Evolutionary conservation across 2,797 vertebrate genomes (phyloP).

Genomic region (Cottoperca gobio): DNA sequence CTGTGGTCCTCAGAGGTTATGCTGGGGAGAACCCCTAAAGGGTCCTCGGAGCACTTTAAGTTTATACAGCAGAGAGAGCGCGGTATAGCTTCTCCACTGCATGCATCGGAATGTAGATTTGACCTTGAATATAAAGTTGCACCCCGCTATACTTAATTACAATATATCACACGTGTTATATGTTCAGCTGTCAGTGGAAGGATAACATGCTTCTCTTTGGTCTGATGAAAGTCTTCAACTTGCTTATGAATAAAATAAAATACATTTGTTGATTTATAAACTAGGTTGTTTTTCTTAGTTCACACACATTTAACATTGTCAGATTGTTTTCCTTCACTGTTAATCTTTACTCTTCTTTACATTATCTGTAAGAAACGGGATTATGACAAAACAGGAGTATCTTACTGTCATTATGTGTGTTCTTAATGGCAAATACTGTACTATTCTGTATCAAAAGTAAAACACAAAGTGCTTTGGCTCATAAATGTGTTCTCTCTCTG

Average conservation of each 20-base stretch:
- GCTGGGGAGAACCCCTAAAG: constrained; percentile 53
- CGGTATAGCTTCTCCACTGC: neutral
- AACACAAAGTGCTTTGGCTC: no score
- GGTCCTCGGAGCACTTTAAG: constrained; percentile 43
- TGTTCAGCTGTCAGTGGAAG: neutral
- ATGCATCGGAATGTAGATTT: constrained; percentile 37
- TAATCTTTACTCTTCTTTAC: neutral
- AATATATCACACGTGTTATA: neutral
- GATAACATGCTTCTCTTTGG: neutral
- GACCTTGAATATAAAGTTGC: constrained; percentile 52
- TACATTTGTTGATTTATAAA: neutral
- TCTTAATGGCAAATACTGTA: no score
- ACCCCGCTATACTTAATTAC: neutral
- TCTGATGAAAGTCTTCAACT: constrained; percentile 9
- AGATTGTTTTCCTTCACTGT: neutral
- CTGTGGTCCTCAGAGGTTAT: constrained; percentile 23
- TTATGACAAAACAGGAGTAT: neutral
- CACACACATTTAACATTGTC: no score
- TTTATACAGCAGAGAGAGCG: neutral
- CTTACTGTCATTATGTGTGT: no score
- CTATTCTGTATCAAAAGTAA: no score
- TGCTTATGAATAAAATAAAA: no score
- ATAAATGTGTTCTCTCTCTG: no score
- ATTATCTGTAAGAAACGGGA: neutral
- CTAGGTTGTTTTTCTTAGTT: neutral